A percentile compares a stretch with the other conserved stretches of the same genome.
These are phyloP conservation scores for Glaucidium brasilianum DNA, from an alignment of 2,113 vertebrate species.

Conservation along the genomic window DNA sequence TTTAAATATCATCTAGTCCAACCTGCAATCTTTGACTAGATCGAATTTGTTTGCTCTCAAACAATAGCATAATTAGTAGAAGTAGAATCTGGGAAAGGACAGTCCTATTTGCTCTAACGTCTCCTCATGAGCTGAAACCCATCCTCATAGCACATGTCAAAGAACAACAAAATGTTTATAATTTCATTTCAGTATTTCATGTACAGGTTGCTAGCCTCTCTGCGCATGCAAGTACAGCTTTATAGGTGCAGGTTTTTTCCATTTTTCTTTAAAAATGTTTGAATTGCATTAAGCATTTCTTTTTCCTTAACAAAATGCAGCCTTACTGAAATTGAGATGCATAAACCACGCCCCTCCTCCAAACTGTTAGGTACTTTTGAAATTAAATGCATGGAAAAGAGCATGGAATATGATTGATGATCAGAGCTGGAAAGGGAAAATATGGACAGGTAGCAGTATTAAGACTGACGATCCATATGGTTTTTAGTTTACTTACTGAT, in stretches of 20 bases:
- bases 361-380: neutral
- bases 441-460: neutral
- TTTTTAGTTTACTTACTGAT: neutral
- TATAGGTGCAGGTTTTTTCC: neutral
- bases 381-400: neutral
- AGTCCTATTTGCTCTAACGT: neutral
- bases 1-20: neutral
- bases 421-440: neutral
- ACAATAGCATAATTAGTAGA: neutral
- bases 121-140: neutral
- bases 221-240: neutral
- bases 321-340: neutral
- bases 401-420: neutral
- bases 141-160: neutral
- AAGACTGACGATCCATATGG: neutral
- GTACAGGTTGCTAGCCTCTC: neutral
- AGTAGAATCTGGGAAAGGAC: neutral
- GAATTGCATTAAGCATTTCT: neutral
- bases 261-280: neutral
- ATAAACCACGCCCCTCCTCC: neutral
- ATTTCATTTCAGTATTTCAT: neutral
- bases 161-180: neutral
- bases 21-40: neutral
- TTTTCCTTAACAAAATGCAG: neutral
- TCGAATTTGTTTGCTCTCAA: neutral